A percentile compares a stretch with the other conserved stretches of the same genome.
Evolutionary conservation across 2,888 invertebrate species (phyloP).

Genomic region (Dyspetes luteomarginatus): DNA sequence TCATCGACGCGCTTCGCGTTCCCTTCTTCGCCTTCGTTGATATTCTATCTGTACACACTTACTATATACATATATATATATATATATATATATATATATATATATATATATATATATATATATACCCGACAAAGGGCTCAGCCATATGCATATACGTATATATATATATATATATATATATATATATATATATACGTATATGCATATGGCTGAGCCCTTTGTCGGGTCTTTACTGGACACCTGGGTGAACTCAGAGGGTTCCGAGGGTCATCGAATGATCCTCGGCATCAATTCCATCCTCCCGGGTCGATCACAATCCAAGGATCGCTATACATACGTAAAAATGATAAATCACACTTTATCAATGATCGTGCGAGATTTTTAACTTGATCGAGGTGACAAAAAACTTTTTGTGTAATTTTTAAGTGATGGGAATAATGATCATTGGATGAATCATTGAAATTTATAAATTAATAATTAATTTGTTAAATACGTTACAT

Average conservation of each 20-base stretch:
- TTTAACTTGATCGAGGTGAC: neutral
- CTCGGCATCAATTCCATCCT: conserved; percentile 57
- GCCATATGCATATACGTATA: neutral
- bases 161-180: conserved; percentile 3
- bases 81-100: neutral
- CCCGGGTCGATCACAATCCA: neutral
- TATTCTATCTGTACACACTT: conserved; percentile 46
- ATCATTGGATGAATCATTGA: neutral
- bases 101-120: neutral
- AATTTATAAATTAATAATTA: too few species aligned
- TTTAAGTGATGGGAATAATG: neutral
- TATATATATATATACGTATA: neutral
- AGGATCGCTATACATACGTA: conserved; percentile 29
- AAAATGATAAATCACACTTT: conserved; percentile 11
- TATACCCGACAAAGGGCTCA: too few species aligned
- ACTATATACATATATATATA: too few species aligned
- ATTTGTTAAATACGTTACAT: too few species aligned
- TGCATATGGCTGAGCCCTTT: conserved; percentile 58
- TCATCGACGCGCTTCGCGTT: conserved; percentile 52
- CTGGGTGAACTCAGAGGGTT: conserved; percentile 68
- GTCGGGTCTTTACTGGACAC: conserved; percentile 68
- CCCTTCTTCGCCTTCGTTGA: conserved; percentile 49
- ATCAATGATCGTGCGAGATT: neutral
- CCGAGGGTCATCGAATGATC: conserved; percentile 67
- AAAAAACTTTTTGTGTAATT: neutral